A percentile compares a stretch with the other conserved stretches of the same genome.
phyloP scores from a whole-genome alignment of 2,888 invertebrate genomes.

The Troides helena region DNA sequence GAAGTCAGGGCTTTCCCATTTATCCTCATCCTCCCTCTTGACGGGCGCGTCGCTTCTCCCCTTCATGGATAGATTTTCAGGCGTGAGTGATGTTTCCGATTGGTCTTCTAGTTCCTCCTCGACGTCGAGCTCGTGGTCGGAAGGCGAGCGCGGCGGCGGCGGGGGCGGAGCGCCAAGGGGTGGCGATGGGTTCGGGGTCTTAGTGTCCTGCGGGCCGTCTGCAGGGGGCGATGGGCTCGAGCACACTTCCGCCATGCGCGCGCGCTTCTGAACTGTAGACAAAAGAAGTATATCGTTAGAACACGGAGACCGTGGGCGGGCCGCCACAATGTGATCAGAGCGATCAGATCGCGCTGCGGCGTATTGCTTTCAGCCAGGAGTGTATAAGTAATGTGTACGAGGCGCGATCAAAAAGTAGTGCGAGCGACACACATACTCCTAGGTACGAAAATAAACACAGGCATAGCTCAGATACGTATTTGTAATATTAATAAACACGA shows the following conservation, averaged over 20 bases:
- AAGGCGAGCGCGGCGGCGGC: conserved; percentile 71
- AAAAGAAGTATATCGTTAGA: conserved; percentile 33
- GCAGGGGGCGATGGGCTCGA: conserved; percentile 69
- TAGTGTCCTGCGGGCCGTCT: conserved; percentile 52
- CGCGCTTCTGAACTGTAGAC: conserved; percentile 74
- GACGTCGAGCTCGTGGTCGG: conserved; percentile 77
- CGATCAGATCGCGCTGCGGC: too few relatives aligned
- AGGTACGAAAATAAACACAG: too few relatives aligned
- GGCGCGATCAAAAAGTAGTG: too few relatives aligned
- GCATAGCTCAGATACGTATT: too few relatives aligned
- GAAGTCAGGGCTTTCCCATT: conserved; percentile 66
- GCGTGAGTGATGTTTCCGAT: conserved; percentile 81
- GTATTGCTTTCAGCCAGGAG: too few relatives aligned
- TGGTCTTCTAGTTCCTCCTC: conserved; percentile 79
- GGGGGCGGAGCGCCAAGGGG: conserved; percentile 60
- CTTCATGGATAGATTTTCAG: conserved; percentile 91
- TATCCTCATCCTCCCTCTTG: conserved; percentile 74
- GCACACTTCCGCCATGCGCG: conserved; percentile 71
- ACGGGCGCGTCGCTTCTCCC: conserved; percentile 79
- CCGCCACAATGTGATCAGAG: too few relatives aligned
- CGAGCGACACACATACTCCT: too few relatives aligned
- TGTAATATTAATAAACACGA: too few relatives aligned
- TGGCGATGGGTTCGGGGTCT: conserved; percentile 60
- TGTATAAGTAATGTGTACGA: too few relatives aligned
- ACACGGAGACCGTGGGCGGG: neutral